Base-by-base conservation (phyloP, 1,140 invertebrate genomes). In the Riptortus pedestris region DNA sequence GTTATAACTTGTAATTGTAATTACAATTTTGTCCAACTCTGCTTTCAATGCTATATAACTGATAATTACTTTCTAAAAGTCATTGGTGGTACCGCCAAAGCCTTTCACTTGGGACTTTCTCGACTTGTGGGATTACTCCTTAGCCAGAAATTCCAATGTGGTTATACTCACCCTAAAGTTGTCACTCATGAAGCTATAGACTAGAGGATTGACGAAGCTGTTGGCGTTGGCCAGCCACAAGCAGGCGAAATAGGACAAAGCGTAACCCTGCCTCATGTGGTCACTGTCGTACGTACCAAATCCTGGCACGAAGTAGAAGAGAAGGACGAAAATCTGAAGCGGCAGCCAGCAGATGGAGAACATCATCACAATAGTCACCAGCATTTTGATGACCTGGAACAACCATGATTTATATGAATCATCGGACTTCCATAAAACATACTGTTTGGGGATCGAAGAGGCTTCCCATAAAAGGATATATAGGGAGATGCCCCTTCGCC, bases 131-230 rank as follows among this genome's bases (percentile, higher is more conserved):
- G n/a, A n/a, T n/a, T n/a, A n/a, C n/a, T n/a, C n/a, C n/a, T n/a
- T n/a, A n/a, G n/a, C n/a, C n/a, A n/a, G n/a, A n/a, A n/a, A n/a
- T n/a, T n/a, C n/a, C n/a, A n/a, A n/a, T n/a, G n/a, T n/a, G n/a
- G n/a, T n/a, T 27, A 14, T 5, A 74, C 73, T 73, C 72, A 80
- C 79, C 74, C 81, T 73, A 69, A 84, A 84, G 67, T 79, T 80
- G 45, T 79, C 79, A 62, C 80, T 82, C 75, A 82, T 81, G 70
- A 83, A 79, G 70, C 81, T 81, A 69, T 84, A 84, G 47, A 84
- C 77, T 61, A 84, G 75, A 1, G 82, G 82, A 71, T 84, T 84
- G 65, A 82, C 79, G 72, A 79, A 81, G 66, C 76, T 78, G 70
- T 80, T 81, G 24, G 78, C 77, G 76, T 80, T 81, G 47, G 79